Conservation (phyloP, 1,140 invertebrate genomes). For the Eumeta japonica region DNA sequence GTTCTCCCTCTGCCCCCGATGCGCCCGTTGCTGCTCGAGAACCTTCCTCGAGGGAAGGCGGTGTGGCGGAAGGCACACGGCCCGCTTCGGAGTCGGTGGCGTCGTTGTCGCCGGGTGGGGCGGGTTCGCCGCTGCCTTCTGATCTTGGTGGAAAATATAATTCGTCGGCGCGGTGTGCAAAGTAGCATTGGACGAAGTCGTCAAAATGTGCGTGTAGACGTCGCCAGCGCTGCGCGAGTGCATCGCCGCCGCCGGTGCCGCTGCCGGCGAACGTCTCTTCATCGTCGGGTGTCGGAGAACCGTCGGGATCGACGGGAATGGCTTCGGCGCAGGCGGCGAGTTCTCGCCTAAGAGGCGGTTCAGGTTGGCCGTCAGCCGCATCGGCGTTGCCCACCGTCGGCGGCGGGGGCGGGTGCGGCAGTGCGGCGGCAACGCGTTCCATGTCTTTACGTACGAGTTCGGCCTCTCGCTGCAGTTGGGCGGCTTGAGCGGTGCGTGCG, state of each 20-base stretch:
- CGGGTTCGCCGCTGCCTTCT: constrained; percentile 54
- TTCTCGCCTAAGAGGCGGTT: constrained; percentile 14
- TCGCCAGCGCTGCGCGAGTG: constrained; percentile 68
- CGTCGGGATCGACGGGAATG: constrained; percentile 5
- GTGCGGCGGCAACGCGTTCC: constrained; percentile 73
- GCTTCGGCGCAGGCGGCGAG: constrained; percentile 9
- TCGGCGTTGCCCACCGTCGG: constrained; percentile 9
- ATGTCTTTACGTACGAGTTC: constrained; percentile 77
- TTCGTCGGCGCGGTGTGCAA: constrained; percentile 73
- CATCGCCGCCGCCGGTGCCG: constrained; percentile 24
- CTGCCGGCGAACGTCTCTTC: constrained; percentile 35
- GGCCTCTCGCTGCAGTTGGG: constrained; percentile 71
- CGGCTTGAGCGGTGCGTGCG: constrained; percentile 73
- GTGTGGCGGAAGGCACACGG: constrained; percentile 3
- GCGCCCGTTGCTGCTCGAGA: constrained; percentile 1
- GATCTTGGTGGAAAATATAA: constrained; percentile 67
- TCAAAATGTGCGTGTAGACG: constrained; percentile 86
- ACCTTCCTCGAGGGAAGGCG: not conserved
- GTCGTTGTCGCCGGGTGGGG: constrained; percentile 19
- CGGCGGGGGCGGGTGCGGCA: constrained; percentile 59
- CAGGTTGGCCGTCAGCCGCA: constrained; percentile 13
- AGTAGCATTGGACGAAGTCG: constrained; percentile 87
- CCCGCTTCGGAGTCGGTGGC: constrained; percentile 7
- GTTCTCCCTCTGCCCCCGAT: constrained; percentile 7
- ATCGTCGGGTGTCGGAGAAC: constrained; percentile 13